Conservation (phyloP, 2,888 invertebrate genomes). For the Petrophora chlorosata region DNA sequence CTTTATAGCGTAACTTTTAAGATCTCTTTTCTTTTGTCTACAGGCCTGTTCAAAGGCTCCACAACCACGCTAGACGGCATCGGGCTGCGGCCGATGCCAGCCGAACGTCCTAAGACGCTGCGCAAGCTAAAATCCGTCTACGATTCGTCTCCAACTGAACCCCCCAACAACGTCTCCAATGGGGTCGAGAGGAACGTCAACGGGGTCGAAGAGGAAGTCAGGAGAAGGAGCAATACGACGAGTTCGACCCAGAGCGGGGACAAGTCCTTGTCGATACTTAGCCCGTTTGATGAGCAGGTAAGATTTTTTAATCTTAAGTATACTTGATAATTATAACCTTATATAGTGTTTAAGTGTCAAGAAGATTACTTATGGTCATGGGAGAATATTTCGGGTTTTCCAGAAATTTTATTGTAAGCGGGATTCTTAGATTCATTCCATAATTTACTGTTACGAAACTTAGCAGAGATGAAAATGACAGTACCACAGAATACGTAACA, state of each 20-base stretch:
- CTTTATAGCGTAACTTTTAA: too few species aligned
- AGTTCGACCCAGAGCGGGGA: slow-evolving; percentile 75
- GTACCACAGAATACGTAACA: too few species aligned
- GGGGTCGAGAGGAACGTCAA: slow-evolving; percentile 67
- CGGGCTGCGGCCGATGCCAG: slow-evolving; percentile 84
- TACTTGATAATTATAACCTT: too few species aligned
- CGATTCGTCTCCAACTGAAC: slow-evolving; percentile 80
- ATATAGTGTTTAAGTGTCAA: too few species aligned
- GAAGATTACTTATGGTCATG: too few species aligned
- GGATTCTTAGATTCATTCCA: too few species aligned
- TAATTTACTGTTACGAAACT: too few species aligned
- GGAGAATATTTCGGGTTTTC: too few species aligned
- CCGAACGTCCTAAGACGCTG: slow-evolving; percentile 89
- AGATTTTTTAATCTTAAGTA: too few species aligned
- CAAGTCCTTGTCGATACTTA: slow-evolving; percentile 85
- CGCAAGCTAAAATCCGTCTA: slow-evolving; percentile 90
- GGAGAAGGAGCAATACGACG: slow-evolving; percentile 71
- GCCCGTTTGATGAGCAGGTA: slow-evolving; percentile 93
- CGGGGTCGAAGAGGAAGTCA: slow-evolving; percentile 79
- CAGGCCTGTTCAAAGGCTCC: slow-evolving; percentile 93
- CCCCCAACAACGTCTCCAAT: slow-evolving; percentile 58
- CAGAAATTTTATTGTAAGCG: too few species aligned
- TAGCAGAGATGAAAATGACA: too few species aligned
- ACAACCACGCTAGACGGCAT: slow-evolving; percentile 87
- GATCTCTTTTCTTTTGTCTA: slow-evolving; percentile 49